Evolutionary conservation across 2,888 invertebrate genomes (phyloP), one percentile per base, ranked within the genome.

Genomic region (Gasteruption jaculator): DNA sequence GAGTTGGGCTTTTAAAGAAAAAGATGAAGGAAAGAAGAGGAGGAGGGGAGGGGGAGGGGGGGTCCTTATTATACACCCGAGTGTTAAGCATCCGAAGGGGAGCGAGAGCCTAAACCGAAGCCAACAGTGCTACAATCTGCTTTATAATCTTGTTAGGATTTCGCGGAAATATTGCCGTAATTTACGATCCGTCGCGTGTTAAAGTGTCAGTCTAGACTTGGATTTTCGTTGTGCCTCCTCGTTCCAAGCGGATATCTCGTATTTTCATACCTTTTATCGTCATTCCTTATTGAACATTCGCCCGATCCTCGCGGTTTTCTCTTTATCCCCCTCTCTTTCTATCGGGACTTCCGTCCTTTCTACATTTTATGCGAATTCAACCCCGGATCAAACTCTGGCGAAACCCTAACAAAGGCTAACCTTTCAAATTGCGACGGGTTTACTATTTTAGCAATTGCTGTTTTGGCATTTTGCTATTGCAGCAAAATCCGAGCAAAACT

Each of bases 81-180:
- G n/a, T n/a, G n/a, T n/a, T n/a, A n/a, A n/a, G n/a, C n/a, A n/a
- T n/a, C n/a, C n/a, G n/a, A n/a, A n/a, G 26, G 38, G 19, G 32
- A 22, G 45, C 14, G 38, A 33, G 29, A 32, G 32, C 29, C 31
- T 34, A 45, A 37, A 36, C 27, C 33, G 20, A 30, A 15, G 20
- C 31, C 31, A 46, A 52, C 49, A 48, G 45, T 50, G 60, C 54
- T 60, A 62, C 65, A 61, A 65, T 65, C 66, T 61, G 60, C 56
- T 64, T 68, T 63, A 63, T 70, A 69, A 70, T 70, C 69, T 69
- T 63, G 68, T 69, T 68, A 67, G 64, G 61, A 68, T 66, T 69
- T 70, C 68, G 68, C 63, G 65, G 68, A 69, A 70, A 69, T 68
- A 68, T 69, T 64, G 63, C 50, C 53, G 60, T 68, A 66, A 70